These are phyloP conservation scores for Caloenas nicobarica DNA, from an alignment of 2,113 vertebrate species.

Conservation along the genomic window DNA sequence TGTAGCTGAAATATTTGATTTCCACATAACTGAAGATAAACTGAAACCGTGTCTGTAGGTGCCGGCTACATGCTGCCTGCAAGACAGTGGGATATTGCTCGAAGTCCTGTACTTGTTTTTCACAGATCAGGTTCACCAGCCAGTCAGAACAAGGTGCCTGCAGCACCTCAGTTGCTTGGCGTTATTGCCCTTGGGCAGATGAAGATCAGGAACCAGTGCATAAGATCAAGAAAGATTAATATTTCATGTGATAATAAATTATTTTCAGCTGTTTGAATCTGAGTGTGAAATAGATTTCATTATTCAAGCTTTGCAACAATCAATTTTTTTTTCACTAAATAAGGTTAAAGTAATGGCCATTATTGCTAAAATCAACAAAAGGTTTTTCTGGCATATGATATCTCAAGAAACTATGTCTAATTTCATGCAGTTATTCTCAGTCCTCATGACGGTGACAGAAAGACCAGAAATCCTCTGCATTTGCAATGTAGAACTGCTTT, in stretches of 20 bases:
- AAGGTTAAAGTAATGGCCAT: background rate
- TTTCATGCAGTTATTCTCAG: background rate
- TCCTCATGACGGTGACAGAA: background rate
- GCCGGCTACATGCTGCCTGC: too few relatives aligned
- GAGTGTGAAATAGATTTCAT: background rate
- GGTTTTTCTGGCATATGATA: background rate
- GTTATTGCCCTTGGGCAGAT: background rate
- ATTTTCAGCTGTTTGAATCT: background rate
- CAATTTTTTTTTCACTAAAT: background rate
- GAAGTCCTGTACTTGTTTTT: background rate
- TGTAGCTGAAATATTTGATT: background rate
- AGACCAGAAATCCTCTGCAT: conserved; percentile 10
- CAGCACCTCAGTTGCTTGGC: background rate
- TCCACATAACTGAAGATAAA: background rate
- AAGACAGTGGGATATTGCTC: too few relatives aligned
- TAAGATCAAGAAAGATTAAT: background rate
- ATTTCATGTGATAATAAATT: background rate
- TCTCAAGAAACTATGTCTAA: conserved; percentile 18
- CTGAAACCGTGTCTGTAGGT: background rate
- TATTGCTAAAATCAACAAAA: background rate
- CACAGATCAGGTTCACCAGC: background rate
- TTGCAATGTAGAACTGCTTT: background rate
- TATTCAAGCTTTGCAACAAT: background rate
- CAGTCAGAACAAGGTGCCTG: background rate
- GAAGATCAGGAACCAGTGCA: background rate